These are phyloP conservation scores for Morpho deidamia DNA, from an alignment of 2,888 invertebrate genomes.

Conservation along the genomic window DNA sequence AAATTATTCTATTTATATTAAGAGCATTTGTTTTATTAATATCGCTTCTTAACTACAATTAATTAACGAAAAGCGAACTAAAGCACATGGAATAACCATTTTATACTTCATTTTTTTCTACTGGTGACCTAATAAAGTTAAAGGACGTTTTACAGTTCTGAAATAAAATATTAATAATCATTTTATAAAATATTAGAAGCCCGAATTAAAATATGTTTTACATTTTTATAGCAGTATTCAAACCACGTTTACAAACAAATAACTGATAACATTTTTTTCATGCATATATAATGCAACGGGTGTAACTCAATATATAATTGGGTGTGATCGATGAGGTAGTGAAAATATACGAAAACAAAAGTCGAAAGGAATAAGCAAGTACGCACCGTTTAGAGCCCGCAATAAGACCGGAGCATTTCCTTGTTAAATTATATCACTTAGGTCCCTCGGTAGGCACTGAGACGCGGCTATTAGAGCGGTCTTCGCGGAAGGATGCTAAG, in stretches of 20 bases:
- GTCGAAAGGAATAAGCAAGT: constrained; percentile 45
- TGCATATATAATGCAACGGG: constrained; percentile 18
- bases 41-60: no score
- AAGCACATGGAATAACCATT: no score
- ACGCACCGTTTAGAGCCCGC: constrained; percentile 66
- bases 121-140: no score
- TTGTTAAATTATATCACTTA: constrained; percentile 47
- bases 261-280: constrained; percentile 36
- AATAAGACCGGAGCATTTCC: constrained; percentile 54
- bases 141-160: no score
- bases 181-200: no score
- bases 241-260: constrained; percentile 44
- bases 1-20: constrained; percentile 17
- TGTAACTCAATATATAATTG: constrained; percentile 31
- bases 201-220: no score
- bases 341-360: background rate
- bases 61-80: no score
- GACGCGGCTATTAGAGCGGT: constrained; percentile 42
- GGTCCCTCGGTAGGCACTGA: constrained; percentile 47
- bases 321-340: background rate
- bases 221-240: no score
- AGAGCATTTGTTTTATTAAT: no score
- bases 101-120: no score
- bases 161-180: no score
- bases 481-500: constrained; percentile 44